phyloP scores from a whole-genome alignment of 1,140 invertebrate genomes.

The Leptinotarsa lineolata region DNA sequence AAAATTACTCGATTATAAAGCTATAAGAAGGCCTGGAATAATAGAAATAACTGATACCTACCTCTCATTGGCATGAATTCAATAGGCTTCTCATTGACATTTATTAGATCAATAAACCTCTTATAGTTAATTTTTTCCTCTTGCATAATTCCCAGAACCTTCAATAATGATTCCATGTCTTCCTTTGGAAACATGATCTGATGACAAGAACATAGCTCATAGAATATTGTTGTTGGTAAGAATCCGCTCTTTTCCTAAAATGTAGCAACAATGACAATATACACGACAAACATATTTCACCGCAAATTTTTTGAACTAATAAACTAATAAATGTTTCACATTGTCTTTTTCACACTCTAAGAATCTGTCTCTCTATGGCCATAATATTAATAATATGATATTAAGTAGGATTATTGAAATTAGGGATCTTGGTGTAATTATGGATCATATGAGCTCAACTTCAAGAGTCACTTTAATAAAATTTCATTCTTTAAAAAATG shows the following conservation, averaged over 20 bases:
- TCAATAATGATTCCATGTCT: conserved; percentile 36
- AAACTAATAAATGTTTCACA: too few species aligned
- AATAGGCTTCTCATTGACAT: conserved; percentile 33
- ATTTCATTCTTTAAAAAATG: too few species aligned
- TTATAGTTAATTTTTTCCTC: conserved; percentile 46
- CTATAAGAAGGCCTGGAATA: too few species aligned
- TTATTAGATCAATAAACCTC: conserved; percentile 46
- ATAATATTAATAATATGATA: too few species aligned
- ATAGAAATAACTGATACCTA: neutral
- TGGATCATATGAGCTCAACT: too few species aligned
- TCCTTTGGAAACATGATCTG: conserved; percentile 34
- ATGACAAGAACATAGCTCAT: conserved; percentile 40
- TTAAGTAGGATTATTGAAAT: too few species aligned
- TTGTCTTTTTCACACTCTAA: too few species aligned
- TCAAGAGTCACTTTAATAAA: too few species aligned
- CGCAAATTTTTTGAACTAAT: neutral
- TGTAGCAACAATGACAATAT: neutral
- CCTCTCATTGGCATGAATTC: conserved; percentile 16
- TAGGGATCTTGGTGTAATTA: too few species aligned
- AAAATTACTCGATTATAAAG: too few species aligned
- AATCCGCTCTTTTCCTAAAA: conserved; percentile 43
- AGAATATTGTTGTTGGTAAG: conserved; percentile 38
- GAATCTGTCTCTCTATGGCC: too few species aligned
- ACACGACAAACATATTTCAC: neutral
- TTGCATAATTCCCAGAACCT: conserved; percentile 36